phyloP scores from a whole-genome alignment of 2,113 vertebrate species.

The Plestiodon gilberti region DNA sequence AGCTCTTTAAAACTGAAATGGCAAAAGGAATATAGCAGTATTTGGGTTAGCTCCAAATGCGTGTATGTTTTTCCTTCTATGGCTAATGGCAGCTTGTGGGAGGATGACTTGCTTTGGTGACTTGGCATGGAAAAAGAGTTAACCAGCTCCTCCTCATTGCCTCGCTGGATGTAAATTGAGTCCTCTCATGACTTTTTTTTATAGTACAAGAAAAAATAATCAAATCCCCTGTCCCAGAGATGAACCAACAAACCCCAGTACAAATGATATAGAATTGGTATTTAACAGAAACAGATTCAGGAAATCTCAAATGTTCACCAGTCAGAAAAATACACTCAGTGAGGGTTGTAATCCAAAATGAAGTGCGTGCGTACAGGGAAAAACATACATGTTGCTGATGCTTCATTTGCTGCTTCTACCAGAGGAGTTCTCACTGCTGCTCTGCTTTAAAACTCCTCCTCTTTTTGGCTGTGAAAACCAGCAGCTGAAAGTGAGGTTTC shows the following conservation, averaged over 20 bases:
- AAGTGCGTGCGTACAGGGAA: background rate
- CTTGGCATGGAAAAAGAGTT: too few relatives aligned
- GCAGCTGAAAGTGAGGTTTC: background rate
- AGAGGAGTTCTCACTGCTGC: background rate
- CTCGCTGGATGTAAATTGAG: too few relatives aligned
- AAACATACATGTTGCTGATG: background rate
- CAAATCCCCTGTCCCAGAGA: too few relatives aligned
- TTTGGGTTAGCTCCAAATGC: background rate
- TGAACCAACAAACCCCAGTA: background rate
- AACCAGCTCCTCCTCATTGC: too few relatives aligned
- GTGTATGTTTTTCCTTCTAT: too few relatives aligned
- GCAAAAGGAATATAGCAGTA: background rate
- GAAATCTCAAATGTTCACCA: too few relatives aligned
- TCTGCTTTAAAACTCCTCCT: background rate
- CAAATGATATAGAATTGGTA: too few relatives aligned
- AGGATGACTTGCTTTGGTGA: too few relatives aligned
- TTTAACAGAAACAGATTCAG: too few relatives aligned
- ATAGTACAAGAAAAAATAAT: too few relatives aligned
- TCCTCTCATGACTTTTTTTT: too few relatives aligned
- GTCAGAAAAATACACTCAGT: too few relatives aligned
- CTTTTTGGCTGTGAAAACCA: slow-evolving; percentile 1
- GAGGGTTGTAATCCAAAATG: background rate
- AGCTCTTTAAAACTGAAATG: background rate
- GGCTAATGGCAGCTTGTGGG: background rate
- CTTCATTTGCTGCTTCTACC: background rate